A percentile compares a stretch with the other conserved stretches of the same genome.
Conservation (phyloP, 2,797 vertebrate species). For the Hypotaenidia okinawae region DNA sequence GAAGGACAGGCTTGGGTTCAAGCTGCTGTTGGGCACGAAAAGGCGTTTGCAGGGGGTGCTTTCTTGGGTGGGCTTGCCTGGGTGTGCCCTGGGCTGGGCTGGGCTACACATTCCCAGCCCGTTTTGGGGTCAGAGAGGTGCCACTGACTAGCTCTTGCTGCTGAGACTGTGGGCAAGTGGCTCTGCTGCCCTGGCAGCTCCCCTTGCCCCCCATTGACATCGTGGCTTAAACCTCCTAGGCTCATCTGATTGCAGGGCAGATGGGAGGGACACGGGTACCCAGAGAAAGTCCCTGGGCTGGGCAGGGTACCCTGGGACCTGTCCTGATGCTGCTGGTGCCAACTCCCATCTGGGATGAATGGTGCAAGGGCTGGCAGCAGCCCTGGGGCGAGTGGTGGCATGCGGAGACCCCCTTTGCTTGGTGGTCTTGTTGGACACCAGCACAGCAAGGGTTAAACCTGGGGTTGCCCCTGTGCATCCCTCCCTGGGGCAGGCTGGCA, state of each 20-base stretch:
- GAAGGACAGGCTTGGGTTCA: background rate
- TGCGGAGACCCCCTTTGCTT: background rate
- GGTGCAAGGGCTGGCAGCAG: accelerated
- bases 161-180: background rate
- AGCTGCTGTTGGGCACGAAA: background rate
- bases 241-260: accelerated
- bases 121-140: accelerated
- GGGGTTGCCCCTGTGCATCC: accelerated
- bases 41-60: background rate
- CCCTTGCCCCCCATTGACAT: background rate
- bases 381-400: accelerated
- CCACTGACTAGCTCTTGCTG: background rate
- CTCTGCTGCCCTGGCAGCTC: background rate
- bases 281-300: background rate
- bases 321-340: background rate
- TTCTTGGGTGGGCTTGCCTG: accelerated
- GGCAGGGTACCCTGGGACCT: too few species aligned
- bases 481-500: background rate
- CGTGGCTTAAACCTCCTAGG: background rate
- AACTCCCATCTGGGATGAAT: background rate
- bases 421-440: accelerated
- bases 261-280: background rate
- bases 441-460: background rate
- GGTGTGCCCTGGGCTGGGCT: accelerated
- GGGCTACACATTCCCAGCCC: background rate